Conservation (phyloP, 2,797 vertebrate genomes). For the Intellagama lesueurii region DNA sequence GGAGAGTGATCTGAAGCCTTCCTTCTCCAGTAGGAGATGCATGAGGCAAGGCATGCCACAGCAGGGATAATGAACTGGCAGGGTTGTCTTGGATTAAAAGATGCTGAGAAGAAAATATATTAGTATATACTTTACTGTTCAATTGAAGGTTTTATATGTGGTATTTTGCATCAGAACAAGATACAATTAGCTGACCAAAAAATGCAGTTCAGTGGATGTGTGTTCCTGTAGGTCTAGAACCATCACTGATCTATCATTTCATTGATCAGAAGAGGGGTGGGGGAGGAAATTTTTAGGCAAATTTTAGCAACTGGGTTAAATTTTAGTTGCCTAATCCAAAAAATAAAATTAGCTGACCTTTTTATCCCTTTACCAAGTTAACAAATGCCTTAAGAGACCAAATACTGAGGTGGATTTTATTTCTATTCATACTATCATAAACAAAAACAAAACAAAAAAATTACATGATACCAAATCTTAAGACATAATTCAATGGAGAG, state of each 20-base stretch:
- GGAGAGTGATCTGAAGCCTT: no score
- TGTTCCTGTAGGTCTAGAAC: not conserved
- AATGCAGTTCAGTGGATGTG: not conserved
- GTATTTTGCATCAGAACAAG: not conserved
- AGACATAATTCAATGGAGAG: not conserved
- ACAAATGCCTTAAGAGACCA: not conserved
- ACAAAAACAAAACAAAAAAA: not conserved
- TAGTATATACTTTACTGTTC: not conserved
- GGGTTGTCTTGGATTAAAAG: not conserved
- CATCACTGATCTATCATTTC: not conserved
- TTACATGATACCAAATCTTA: not conserved
- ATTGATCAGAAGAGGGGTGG: not conserved
- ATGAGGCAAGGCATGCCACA: no score
- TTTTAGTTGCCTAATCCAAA: not conserved
- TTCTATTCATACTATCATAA: not conserved
- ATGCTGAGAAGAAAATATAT: not conserved
- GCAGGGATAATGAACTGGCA: no score
- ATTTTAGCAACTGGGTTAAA: slow-evolving; percentile 6
- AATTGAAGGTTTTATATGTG: not conserved
- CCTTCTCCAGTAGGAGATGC: no score
- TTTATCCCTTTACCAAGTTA: not conserved
- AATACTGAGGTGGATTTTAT: not conserved
- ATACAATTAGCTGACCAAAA: not conserved
- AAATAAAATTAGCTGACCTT: not conserved
- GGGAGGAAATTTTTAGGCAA: not conserved